Evolutionary conservation across 2,888 invertebrate species (phyloP), one percentile per base, ranked within the genome.

Genomic region (Hirtodrosophila trivittata): DNA sequence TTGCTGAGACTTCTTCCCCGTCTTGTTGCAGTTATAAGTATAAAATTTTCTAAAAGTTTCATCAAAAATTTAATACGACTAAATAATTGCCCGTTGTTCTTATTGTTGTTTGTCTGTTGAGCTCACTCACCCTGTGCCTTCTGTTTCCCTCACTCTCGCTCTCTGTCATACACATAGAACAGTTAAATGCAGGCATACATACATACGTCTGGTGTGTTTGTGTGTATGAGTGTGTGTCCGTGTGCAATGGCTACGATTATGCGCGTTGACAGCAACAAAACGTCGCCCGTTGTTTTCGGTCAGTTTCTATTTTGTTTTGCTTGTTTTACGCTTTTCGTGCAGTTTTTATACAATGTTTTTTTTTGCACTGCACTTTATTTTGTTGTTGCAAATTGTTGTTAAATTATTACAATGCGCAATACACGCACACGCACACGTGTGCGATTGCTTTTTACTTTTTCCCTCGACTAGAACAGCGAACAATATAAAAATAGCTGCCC

Each of bases 221-320:
- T 33, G 25, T 49, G 58, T 37, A 18, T 16, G 26, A 52, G 56
- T 5, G n/a, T 49, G 46, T 46, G 49, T 75, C 35, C 60, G 66
- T 60, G 63, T 73, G 56, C 55, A 77, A 66, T 60, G 82, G 85
- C 78, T 80, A 80, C 80, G 80, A 80, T 80, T 80, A 81, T 80
- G 80, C 80, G 80, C 80, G 71, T 84, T 84, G 78, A 58, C 68
- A 66, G 66, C 57, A 56, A 51, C 69, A 59, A 69, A 51, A 73
- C 62, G 65, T 51, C 43, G 60, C 60, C 56, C 33, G 52, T 60
- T 65, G 49, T 42, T 56, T 21, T 46, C 28, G 41, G 21, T 26
- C 43, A 42, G 6, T 12, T 35, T 8, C 47, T 12, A 13, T 30
- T 52, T 37, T 33, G 18, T 21, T n/a, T 12, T 41, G 14, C 9